phyloP scores from a whole-genome alignment of 2,113 vertebrate genomes.

The Pseudorasbora parva region DNA sequence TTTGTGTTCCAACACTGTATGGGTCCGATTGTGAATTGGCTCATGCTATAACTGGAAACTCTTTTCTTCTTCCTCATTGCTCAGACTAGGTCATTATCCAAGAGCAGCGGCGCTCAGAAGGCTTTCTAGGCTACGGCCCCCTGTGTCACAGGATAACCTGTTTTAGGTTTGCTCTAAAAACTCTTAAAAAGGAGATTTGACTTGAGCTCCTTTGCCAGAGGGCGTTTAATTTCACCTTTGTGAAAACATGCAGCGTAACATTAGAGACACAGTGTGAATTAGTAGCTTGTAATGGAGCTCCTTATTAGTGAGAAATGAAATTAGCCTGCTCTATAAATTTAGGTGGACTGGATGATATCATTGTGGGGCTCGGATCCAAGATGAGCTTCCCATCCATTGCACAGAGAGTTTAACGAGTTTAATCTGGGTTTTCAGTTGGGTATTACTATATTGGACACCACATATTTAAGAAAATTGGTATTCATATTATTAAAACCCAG shows the following conservation, averaged over 20 bases:
- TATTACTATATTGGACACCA: not conserved
- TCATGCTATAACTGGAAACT: conserved; percentile 31
- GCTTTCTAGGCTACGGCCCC: conserved; percentile 54
- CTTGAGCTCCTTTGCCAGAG: conserved; percentile 24
- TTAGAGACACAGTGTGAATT: conserved; percentile 38
- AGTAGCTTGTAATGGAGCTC: conserved; percentile 44
- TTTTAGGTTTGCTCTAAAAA: conserved; percentile 47
- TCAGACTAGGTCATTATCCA: conserved; percentile 50
- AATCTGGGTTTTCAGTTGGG: not conserved
- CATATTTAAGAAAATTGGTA: not conserved
- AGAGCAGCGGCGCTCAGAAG: conserved; percentile 40
- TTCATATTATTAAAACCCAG: not conserved
- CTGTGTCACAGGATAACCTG: conserved; percentile 37
- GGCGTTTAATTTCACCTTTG: conserved; percentile 51
- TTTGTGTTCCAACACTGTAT: not conserved
- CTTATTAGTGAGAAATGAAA: conserved; percentile 46
- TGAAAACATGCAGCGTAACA: conserved; percentile 34
- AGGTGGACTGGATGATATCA: conserved; percentile 46
- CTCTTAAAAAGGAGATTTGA: conserved; percentile 30
- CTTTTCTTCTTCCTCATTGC: conserved; percentile 27
- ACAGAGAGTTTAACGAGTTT: conserved; percentile 4
- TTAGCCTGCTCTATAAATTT: conserved; percentile 27
- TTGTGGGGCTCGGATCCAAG: conserved; percentile 52
- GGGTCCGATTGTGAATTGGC: not conserved
- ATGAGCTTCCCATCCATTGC: conserved; percentile 40